Percentiles rank a stretch among this genome's conserved stretches.
Conservation (phyloP, 2,888 invertebrate species). For the Helleia helle region DNA sequence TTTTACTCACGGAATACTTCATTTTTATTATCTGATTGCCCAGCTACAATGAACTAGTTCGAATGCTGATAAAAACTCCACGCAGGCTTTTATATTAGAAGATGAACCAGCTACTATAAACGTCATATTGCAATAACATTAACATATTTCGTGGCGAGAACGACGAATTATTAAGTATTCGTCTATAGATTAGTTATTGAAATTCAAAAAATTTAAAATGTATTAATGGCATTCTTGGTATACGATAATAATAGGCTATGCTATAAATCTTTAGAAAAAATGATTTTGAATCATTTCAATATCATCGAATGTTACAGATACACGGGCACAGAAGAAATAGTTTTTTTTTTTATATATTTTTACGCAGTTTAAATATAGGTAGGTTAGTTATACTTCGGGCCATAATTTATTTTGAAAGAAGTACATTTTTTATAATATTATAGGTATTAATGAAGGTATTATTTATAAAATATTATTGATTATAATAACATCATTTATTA, state of each 20-base stretch:
- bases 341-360: too few species aligned
- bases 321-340: too few species aligned
- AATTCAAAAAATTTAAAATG: conserved; percentile 14
- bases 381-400: too few species aligned
- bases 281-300: background rate
- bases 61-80: conserved; percentile 58
- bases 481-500: too few species aligned
- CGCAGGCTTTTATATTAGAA: conserved; percentile 57
- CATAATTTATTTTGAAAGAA: too few species aligned
- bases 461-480: too few species aligned
- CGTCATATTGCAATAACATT: conserved; percentile 53
- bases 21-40: conserved; percentile 35
- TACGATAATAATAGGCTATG: background rate
- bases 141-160: conserved; percentile 49
- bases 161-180: conserved; percentile 29
- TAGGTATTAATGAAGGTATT: too few species aligned
- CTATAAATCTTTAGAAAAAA: background rate
- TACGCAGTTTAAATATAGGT: too few species aligned
- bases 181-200: conserved; percentile 16
- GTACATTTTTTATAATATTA: too few species aligned
- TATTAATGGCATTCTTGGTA: conserved; percentile 9
- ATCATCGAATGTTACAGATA: background rate
- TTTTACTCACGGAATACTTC: conserved; percentile 53
- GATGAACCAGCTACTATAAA: conserved; percentile 55
- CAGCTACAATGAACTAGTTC: conserved; percentile 59